Percentiles rank a stretch among this genome's conserved stretches.
Evolutionary conservation across 2,888 invertebrate genomes (phyloP).

Genomic region (Diarsia dahlii): DNA sequence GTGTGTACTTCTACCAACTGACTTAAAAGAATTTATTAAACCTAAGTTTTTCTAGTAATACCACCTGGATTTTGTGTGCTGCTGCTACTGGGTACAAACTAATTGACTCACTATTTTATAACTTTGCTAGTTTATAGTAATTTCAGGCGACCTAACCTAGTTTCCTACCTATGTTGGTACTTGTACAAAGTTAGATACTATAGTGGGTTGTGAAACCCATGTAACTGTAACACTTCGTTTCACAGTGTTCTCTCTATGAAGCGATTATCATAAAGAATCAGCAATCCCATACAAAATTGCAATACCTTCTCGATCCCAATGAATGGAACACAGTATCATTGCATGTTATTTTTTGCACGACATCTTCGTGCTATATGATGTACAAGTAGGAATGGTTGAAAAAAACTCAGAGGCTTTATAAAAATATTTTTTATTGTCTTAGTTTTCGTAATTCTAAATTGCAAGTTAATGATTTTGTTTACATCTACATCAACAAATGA

Average conservation of each 20-base stretch:
- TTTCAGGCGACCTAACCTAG: background rate
- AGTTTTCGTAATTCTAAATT: slow-evolving; percentile 59
- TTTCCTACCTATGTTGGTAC: no score
- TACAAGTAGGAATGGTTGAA: background rate
- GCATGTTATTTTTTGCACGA: background rate
- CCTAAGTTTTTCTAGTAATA: background rate
- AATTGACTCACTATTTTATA: background rate
- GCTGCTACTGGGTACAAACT: background rate
- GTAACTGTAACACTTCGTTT: no score
- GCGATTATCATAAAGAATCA: background rate
- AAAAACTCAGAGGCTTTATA: slow-evolving; percentile 37
- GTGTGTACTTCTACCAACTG: background rate
- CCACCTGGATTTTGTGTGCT: background rate
- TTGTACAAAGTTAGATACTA: no score
- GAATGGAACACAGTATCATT: no score
- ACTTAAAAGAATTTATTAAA: background rate
- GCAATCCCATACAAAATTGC: background rate
- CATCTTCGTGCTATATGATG: background rate
- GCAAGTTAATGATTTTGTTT: slow-evolving; percentile 50
- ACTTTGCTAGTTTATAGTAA: background rate
- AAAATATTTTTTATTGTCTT: slow-evolving; percentile 61
- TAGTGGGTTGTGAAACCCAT: no score
- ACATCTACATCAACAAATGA: slow-evolving; percentile 30
- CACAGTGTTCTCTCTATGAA: background rate
- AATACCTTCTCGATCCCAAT: background rate